Base-by-base conservation (phyloP, 2,888 invertebrate species). In the Tipula vernalis region DNA sequence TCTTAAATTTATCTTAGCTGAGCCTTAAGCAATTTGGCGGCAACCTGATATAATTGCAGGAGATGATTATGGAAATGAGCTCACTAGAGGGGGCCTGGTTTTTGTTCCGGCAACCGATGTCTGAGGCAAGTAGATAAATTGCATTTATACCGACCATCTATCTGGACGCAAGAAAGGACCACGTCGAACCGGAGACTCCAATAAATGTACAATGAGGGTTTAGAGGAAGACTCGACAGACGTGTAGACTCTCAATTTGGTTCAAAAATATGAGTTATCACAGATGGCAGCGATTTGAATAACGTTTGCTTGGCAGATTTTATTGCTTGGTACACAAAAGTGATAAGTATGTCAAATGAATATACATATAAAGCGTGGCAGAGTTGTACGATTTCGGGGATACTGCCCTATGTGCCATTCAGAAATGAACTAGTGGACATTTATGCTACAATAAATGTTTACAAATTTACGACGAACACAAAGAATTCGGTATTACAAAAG, bases 21-120 rank as follows among this genome's bases (percentile, higher is more conserved):
- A n/a, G n/a, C n/a, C n/a, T n/a, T n/a, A n/a, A n/a, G n/a, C n/a
- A n/a, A n/a, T n/a, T n/a, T n/a, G n/a, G n/a, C n/a, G 28, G 2
- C 28, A 28, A 89, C 88, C 89, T 91, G 36, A 89, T 90, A 85
- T 85, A 89, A 87, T 87, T 88, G 5, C 89, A 89, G 88, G 87
- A 90, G 86, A n/a, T n/a, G 89, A 91, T 87, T 88, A 91, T 89
- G 39, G 91, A 91, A 88, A 90, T 91, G 87, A 87, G 89, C 3
- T 89, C 89, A 87, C 91, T 91, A 89, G 91, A 91, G 89, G 91
- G 91, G 85, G 92, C 91, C 87, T 92, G 91, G 91, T 92, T 90
- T 89, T 87, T 92, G 1, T 87, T 92, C 83, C 88, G 91, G 42
- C 89, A 91, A 87, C 91, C 91, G 12, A 92, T 92, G 91, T 28